Evolutionary conservation across 2,113 vertebrate species (phyloP).

Genomic region (Phodopus roborovskii): DNA sequence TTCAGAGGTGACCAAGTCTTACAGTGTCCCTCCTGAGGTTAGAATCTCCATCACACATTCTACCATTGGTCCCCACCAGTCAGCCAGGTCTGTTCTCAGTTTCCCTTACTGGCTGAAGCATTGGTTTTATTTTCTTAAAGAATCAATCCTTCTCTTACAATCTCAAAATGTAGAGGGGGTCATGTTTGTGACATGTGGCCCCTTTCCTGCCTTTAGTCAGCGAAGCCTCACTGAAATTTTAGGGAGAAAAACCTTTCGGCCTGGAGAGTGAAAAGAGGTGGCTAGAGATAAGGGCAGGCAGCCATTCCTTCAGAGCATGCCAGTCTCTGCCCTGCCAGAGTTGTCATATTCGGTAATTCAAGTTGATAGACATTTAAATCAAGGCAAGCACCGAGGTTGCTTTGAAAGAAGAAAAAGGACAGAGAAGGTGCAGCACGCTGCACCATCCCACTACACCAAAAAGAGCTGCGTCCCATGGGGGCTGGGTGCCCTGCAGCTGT

Average conservation of each 20-base stretch:
- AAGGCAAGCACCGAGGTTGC: slow-evolving; percentile 23
- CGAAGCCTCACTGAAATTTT: neutral
- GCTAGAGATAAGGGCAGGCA: neutral
- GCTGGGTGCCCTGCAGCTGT: neutral
- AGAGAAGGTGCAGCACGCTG: neutral
- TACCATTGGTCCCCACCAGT: neutral
- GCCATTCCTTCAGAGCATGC: neutral
- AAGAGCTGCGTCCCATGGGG: neutral
- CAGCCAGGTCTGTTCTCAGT: neutral
- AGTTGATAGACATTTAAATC: slow-evolving; percentile 18
- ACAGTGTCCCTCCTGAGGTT: neutral
- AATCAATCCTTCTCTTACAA: neutral
- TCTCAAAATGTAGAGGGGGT: neutral
- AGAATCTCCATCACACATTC: accelerated
- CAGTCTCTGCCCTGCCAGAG: neutral
- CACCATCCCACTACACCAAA: too few species aligned
- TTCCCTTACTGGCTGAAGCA: neutral
- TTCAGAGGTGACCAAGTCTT: neutral
- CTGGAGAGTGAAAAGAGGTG: neutral
- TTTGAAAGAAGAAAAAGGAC: neutral
- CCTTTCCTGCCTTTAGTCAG: neutral
- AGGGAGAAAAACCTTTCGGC: neutral
- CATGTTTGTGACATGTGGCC: neutral
- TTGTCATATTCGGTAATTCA: neutral
- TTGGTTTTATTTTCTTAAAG: neutral